These are phyloP conservation scores for Reticulitermes speratus DNA, from an alignment of 1,140 invertebrate genomes.

Conservation along the genomic window DNA sequence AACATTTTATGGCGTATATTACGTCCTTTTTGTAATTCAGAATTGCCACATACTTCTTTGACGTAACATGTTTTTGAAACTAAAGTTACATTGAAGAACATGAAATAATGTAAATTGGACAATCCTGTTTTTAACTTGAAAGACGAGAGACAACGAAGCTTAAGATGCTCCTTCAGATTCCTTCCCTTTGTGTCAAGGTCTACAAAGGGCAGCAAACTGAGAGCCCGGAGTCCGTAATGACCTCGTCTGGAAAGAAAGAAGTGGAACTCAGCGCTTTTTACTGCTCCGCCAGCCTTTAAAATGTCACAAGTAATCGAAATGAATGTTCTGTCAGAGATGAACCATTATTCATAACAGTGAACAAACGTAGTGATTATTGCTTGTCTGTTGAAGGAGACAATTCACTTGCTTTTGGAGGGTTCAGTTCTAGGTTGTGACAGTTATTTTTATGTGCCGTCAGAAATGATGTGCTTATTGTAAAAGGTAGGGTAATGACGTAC, in stretches of 20 bases:
- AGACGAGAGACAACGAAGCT: background rate
- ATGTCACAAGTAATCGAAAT: conserved; percentile 4
- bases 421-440: too few relatives aligned
- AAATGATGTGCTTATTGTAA: too few relatives aligned
- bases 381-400: background rate
- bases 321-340: background rate
- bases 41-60: too few relatives aligned
- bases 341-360: conserved; percentile 10
- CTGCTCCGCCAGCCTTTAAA: background rate
- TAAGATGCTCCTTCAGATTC: background rate
- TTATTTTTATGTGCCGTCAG: too few relatives aligned
- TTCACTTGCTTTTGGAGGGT: background rate
- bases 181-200: background rate
- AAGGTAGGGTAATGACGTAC: too few relatives aligned
- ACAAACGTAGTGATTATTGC: background rate
- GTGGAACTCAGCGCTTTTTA: background rate
- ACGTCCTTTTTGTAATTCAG: too few relatives aligned
- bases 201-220: background rate
- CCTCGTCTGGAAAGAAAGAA: background rate
- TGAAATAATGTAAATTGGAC: background rate
- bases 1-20: too few relatives aligned
- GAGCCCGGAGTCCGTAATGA: background rate
- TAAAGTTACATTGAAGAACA: background rate
- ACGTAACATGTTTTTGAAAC: too few relatives aligned
- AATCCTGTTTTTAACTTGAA: background rate